A percentile compares a stretch with the other conserved stretches of the same genome.
Conservation (phyloP, 2,888 invertebrate species). For the Melieria omissa region DNA sequence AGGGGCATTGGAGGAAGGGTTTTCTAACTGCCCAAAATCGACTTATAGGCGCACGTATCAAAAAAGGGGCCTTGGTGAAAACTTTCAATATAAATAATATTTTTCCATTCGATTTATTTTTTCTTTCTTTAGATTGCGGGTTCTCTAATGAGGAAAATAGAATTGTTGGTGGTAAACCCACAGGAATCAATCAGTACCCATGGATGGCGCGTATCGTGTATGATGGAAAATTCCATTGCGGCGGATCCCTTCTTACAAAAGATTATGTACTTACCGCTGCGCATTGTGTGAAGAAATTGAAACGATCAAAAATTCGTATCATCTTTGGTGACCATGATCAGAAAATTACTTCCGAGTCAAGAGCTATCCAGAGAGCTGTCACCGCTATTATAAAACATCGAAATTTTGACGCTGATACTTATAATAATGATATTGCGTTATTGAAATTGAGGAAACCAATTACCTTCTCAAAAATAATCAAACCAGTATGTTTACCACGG, state of each 20-base stretch:
- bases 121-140: slow-evolving; percentile 77
- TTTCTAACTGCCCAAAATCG: too few relatives aligned
- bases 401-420: slow-evolving; percentile 85
- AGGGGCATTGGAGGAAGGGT: too few relatives aligned
- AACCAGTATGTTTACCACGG: slow-evolving; percentile 80
- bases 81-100: background rate
- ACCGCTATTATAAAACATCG: slow-evolving; percentile 81
- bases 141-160: slow-evolving; percentile 86
- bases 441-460: slow-evolving; percentile 82
- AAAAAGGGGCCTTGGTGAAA: background rate
- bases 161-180: slow-evolving; percentile 86
- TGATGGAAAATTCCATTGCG: slow-evolving; percentile 90
- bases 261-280: slow-evolving; percentile 89
- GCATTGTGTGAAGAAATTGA: slow-evolving; percentile 82
- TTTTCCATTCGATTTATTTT: background rate
- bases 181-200: slow-evolving; percentile 84
- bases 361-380: slow-evolving; percentile 84
- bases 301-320: slow-evolving; percentile 82
- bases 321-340: slow-evolving; percentile 89
- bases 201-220: slow-evolving; percentile 89
- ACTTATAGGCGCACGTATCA: background rate
- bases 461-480: slow-evolving; percentile 72
- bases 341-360: slow-evolving; percentile 79
- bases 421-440: slow-evolving; percentile 87
- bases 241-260: slow-evolving; percentile 82